phyloP scores from a whole-genome alignment of 2,888 invertebrate genomes.

The Coelopa pilipes region DNA sequence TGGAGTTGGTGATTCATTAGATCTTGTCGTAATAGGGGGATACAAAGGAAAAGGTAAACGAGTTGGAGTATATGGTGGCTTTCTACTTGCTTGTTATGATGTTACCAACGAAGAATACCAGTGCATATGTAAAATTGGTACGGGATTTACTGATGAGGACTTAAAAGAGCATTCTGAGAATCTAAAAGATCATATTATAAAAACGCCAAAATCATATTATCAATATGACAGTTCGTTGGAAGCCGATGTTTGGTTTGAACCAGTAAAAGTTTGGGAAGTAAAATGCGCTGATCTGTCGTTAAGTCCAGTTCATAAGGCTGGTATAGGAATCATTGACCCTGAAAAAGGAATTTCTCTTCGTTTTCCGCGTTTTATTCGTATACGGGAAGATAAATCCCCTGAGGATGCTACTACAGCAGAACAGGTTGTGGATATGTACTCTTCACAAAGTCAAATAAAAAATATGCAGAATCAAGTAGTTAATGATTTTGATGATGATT shows the following conservation, averaged over 20 bases:
- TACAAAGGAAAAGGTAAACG: constrained; percentile 93
- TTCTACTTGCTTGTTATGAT: constrained; percentile 93
- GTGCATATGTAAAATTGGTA: constrained; percentile 84
- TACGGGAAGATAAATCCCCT: constrained; percentile 89
- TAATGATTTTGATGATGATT: constrained; percentile 59
- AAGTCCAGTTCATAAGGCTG: constrained; percentile 94
- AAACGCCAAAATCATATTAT: constrained; percentile 82
- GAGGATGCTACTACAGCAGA: constrained; percentile 92
- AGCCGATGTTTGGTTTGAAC: constrained; percentile 91
- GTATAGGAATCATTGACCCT: constrained; percentile 84
- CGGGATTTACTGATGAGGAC: constrained; percentile 90
- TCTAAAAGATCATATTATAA: constrained; percentile 80
- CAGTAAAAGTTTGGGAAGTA: constrained; percentile 93
- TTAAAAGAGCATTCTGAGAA: constrained; percentile 80
- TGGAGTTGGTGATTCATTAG: constrained; percentile 95
- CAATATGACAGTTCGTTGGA: constrained; percentile 77
- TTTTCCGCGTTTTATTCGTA: constrained; percentile 90
- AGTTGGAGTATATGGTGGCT: constrained; percentile 93
- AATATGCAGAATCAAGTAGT: constrained; percentile 68
- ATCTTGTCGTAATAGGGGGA: constrained; percentile 95
- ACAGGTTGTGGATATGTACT: constrained; percentile 92
- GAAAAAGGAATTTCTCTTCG: constrained; percentile 94
- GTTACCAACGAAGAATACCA: constrained; percentile 91
- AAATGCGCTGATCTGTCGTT: constrained; percentile 97
- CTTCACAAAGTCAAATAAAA: constrained; percentile 90